A percentile compares a stretch with the other conserved stretches of the same genome.
These are phyloP conservation scores for Lycophotia porphyrea DNA, from an alignment of 2,888 invertebrate genomes.

Conservation along the genomic window DNA sequence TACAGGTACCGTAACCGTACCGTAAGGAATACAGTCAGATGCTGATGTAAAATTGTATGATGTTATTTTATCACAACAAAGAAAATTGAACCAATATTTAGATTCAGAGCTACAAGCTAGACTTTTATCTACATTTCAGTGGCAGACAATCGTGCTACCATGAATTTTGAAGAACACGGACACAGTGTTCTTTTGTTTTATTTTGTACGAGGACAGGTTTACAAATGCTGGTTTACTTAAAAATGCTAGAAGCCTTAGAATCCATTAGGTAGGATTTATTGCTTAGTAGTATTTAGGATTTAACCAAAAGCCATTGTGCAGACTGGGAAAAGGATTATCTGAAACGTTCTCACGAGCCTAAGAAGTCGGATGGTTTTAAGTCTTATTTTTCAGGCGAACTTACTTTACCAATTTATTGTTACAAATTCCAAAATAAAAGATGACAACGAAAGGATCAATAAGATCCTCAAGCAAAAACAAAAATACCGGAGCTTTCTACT, in stretches of 20 bases:
- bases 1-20: slow-evolving; percentile 34
- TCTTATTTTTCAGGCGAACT: neutral
- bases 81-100: slow-evolving; percentile 55
- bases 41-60: slow-evolving; percentile 54
- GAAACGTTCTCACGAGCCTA: neutral
- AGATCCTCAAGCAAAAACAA: neutral
- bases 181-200: slow-evolving; percentile 20
- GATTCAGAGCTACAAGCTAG: slow-evolving; percentile 53
- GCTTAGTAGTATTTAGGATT: slow-evolving; percentile 12
- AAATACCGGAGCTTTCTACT: neutral
- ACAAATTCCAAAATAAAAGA: neutral
- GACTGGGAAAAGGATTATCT: slow-evolving; percentile 6
- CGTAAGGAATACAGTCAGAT: slow-evolving; percentile 18
- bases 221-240: slow-evolving; percentile 23
- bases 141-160: slow-evolving; percentile 49
- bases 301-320: slow-evolving; percentile 13
- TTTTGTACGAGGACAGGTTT: slow-evolving; percentile 27
- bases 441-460: neutral
- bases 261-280: slow-evolving; percentile 30
- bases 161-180: slow-evolving; percentile 59
- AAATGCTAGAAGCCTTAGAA: slow-evolving; percentile 30
- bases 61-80: slow-evolving; percentile 49
- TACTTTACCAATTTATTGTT: neutral
- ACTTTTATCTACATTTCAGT: slow-evolving; percentile 58
- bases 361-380: neutral